Conservation (phyloP, 2,113 vertebrate species). For the Thinocorus orbignyianus region DNA sequence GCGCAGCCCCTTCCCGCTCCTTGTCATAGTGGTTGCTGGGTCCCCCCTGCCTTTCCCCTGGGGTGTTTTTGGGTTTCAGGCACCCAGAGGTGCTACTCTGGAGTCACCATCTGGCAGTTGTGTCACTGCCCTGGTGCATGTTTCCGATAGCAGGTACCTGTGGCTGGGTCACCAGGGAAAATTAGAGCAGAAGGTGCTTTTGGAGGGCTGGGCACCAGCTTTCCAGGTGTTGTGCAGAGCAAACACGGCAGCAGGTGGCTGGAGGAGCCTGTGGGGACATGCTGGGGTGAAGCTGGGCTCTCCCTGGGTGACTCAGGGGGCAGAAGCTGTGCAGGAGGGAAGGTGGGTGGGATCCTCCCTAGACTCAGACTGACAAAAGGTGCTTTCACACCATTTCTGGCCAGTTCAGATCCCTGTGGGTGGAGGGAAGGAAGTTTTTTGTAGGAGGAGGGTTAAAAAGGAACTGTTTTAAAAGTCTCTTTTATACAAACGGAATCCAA, state of each 20-base stretch:
- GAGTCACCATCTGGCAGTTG: background rate
- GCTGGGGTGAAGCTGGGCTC: background rate
- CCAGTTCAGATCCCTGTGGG: background rate
- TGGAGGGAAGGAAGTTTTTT: background rate
- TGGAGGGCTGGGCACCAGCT: background rate
- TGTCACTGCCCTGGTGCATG: background rate
- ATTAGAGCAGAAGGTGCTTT: background rate
- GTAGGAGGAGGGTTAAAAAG: background rate
- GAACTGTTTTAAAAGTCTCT: background rate
- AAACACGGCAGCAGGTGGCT: background rate
- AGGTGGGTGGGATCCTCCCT: background rate
- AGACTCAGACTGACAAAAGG: background rate
- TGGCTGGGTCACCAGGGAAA: background rate
- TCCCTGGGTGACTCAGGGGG: accelerated
- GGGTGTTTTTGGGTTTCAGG: background rate
- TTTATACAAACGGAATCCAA: background rate
- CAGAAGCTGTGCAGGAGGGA: background rate
- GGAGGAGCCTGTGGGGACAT: background rate
- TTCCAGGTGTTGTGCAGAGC: background rate
- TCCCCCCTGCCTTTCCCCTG: background rate
- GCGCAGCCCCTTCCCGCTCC: background rate
- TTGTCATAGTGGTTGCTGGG: accelerated
- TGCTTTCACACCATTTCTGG: background rate
- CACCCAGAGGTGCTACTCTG: background rate
- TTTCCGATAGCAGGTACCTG: background rate